Percentiles rank a stretch among this genome's conserved stretches.
Conservation (phyloP, 2,113 vertebrate genomes). For the Zosterops hypoxanthus region DNA sequence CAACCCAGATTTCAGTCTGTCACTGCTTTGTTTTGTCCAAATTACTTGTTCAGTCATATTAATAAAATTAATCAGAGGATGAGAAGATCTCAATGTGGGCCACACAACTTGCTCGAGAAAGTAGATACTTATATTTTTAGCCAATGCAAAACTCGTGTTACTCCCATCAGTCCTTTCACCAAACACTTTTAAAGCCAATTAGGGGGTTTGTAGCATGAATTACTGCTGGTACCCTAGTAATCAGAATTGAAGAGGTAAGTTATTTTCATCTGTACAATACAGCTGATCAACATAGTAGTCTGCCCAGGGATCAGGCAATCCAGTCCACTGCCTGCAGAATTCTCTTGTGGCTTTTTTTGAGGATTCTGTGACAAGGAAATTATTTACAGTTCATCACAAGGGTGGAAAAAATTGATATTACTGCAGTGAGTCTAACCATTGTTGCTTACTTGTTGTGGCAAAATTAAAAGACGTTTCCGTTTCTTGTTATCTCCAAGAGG, state of each 20-base stretch:
- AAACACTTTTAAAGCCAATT: neutral
- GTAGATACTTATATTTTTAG: neutral
- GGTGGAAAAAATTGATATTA: neutral
- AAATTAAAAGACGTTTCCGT: neutral
- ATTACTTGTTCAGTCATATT: neutral
- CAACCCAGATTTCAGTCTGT: neutral
- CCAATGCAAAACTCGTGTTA: neutral
- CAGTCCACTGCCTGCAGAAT: neutral
- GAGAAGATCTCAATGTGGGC: accelerated
- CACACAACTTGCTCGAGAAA: neutral
- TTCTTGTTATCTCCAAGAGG: neutral
- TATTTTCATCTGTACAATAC: neutral
- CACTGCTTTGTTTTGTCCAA: neutral
- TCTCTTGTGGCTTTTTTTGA: neutral
- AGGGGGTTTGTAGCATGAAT: neutral
- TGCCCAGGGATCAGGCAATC: accelerated
- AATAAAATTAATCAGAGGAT: neutral
- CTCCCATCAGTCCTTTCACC: neutral
- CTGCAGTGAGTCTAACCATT: neutral
- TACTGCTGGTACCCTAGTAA: neutral
- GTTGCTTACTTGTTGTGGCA: neutral
- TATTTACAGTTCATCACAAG: neutral
- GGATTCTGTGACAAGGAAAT: neutral
- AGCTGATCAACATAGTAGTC: neutral
- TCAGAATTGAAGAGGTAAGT: neutral